Percentiles rank a stretch among this genome's conserved stretches.
These are phyloP conservation scores for Phymatocera aterrima DNA, from an alignment of 2,888 invertebrate species.

Conservation along the genomic window DNA sequence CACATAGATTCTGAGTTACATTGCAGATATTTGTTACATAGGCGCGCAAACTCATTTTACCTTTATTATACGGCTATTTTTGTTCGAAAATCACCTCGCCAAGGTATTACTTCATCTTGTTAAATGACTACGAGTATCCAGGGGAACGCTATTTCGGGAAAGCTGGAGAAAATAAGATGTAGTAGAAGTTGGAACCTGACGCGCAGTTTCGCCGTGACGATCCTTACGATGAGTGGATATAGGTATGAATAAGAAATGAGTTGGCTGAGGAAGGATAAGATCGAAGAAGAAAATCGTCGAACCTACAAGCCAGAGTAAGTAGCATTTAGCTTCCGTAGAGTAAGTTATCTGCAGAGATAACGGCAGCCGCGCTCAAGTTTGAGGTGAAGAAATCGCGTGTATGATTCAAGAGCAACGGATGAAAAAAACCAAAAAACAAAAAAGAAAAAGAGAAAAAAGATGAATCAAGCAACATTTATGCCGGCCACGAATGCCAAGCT, in stretches of 20 bases:
- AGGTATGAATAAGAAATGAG: slow-evolving; percentile 24
- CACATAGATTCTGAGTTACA: too few species aligned
- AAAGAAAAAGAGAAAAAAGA: not conserved
- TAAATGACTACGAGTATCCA: not conserved
- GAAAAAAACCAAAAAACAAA: not conserved
- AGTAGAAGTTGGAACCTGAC: slow-evolving; percentile 7
- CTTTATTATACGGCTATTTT: not conserved
- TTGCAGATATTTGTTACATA: too few species aligned
- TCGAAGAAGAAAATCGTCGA: slow-evolving; percentile 20
- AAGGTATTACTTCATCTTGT: not conserved
- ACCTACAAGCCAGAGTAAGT: not conserved
- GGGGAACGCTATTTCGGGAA: not conserved
- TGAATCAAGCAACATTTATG: slow-evolving; percentile 28
- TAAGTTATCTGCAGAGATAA: slow-evolving; percentile 40
- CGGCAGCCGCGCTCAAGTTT: slow-evolving; percentile 8
- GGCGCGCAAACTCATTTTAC: not conserved
- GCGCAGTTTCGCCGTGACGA: slow-evolving; percentile 6
- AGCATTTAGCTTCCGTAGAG: slow-evolving; percentile 16
- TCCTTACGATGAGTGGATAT: slow-evolving; percentile 24
- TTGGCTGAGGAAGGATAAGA: slow-evolving; percentile 8
- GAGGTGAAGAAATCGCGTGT: slow-evolving; percentile 6
- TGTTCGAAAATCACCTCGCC: not conserved
- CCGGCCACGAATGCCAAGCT: slow-evolving; percentile 33
- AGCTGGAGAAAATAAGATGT: not conserved
- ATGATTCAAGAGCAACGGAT: not conserved